A percentile compares a stretch with the other conserved stretches of the same genome.
Evolutionary conservation across 2,888 invertebrate genomes (phyloP).

Genomic region (Agrochola circellaris): DNA sequence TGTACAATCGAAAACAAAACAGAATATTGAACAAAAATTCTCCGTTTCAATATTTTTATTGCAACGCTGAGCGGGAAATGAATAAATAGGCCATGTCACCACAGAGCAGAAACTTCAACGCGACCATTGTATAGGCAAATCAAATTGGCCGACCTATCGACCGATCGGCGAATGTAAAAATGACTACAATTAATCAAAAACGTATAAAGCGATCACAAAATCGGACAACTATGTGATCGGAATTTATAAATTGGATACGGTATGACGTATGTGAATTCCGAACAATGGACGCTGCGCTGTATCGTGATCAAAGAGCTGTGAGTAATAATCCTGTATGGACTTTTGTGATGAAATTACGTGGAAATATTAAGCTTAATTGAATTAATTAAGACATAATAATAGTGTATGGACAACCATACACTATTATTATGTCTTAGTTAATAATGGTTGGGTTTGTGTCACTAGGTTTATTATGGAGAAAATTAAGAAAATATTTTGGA

Average conservation of each 20-base stretch:
- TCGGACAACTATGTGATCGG: constrained; percentile 57
- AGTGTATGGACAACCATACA: too few relatives aligned
- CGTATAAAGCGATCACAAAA: constrained; percentile 50
- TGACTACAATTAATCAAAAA: constrained; percentile 59
- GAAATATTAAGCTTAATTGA: not conserved
- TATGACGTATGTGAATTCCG: constrained; percentile 22
- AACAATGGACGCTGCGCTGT: constrained; percentile 24
- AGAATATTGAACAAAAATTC: constrained; percentile 45
- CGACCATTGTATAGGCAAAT: constrained; percentile 41
- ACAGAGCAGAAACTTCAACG: constrained; percentile 7
- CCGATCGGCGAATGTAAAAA: constrained; percentile 39
- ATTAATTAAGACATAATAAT: not conserved
- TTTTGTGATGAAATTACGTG: not conserved
- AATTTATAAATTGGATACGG: constrained; percentile 44
- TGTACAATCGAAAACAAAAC: constrained; percentile 54
- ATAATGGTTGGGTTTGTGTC: too few relatives aligned
- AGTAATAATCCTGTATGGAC: constrained; percentile 2
- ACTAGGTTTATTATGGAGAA: too few relatives aligned
- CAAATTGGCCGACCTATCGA: constrained; percentile 34
- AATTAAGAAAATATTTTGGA: too few relatives aligned
- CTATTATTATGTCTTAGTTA: too few relatives aligned
- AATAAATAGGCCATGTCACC: constrained; percentile 51
- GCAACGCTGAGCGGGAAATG: constrained; percentile 10
- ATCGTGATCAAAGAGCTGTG: constrained; percentile 14
- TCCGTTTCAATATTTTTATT: constrained; percentile 42